Evolutionary conservation across 1,140 invertebrate species (phyloP), one percentile per base, ranked within the genome.

Genomic region (Calosoma granatense): DNA sequence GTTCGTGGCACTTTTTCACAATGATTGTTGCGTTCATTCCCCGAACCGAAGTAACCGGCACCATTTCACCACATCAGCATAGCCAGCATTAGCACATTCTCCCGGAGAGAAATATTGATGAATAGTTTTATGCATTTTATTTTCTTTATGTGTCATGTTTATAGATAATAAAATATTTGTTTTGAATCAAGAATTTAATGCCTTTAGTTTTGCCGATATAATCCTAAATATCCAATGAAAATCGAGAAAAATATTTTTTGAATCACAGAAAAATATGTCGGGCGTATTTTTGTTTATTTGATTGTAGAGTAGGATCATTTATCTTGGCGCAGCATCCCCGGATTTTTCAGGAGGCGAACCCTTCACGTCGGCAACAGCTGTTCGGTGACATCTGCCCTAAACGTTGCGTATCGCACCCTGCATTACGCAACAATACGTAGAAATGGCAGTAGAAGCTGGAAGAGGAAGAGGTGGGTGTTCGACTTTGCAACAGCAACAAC

Each of bases 361-460:
- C 15, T 47, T 47, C 41, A 17, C 6, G 15, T 11, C 41, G 41
- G 17, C 41, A 47, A 47, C 56, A 56, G 56, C 56, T 56, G 56
- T 51, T 56, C 26, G 20, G 43, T 43, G 56, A 56, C 56, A 56
- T 41, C 56, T 56, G 56, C 23, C 47, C n/a, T 2, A 20, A 23
- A 51, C 41, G 41, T 17, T 17, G 41, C 15, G 9, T 47, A 47
- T 17, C 41, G 4, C 26, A 9, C n/a, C 26, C 26, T 47, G 41
- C 6, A 11, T 3, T 47, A 47, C 41, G 17, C 41, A 17, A 47
- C 41, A 3, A 6, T 30, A 4, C 14, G 4, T 30, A 6, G 26
- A 6, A 4, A 6, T 30, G 6, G 26, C 26, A 30, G 26, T 4
- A 30, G 6, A 6, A 6, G 26, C 14, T 4, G 6, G 26, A 6